Conservation (phyloP, 1,140 invertebrate genomes). For the Bombus pascuorum region DNA sequence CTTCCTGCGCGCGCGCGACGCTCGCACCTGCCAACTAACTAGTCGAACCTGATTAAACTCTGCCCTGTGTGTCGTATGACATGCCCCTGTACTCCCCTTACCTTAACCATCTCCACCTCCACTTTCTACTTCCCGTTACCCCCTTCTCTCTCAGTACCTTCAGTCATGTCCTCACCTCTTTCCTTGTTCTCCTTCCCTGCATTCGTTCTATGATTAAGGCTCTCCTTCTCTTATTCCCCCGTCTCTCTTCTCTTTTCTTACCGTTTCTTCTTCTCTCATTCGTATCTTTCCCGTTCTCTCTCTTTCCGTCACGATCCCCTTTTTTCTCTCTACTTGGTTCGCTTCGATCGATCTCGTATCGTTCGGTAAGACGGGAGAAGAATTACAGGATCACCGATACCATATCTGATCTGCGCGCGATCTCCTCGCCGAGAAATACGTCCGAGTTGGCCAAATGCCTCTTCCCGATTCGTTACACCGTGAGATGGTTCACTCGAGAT, state of each 20-base stretch:
- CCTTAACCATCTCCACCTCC: slow-evolving; percentile 53
- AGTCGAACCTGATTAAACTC: slow-evolving; percentile 82
- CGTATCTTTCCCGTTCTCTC: slow-evolving; percentile 11
- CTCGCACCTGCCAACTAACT: slow-evolving; percentile 81
- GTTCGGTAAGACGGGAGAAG: slow-evolving; percentile 38
- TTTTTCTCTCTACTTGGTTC: slow-evolving; percentile 41
- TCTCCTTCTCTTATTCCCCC: slow-evolving; percentile 37
- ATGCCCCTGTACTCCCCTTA: slow-evolving; percentile 30
- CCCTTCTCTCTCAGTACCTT: slow-evolving; percentile 24
- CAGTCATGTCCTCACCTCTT: slow-evolving; percentile 31
- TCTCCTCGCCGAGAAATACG: slow-evolving; percentile 31
- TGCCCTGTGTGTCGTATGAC: slow-evolving; percentile 77
- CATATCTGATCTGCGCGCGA: slow-evolving; percentile 38
- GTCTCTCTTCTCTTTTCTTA: slow-evolving; percentile 20
- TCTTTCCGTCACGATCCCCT: slow-evolving; percentile 20
- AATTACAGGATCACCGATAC: slow-evolving; percentile 53
- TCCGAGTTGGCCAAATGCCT: slow-evolving; percentile 19
- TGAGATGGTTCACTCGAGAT: slow-evolving; percentile 33
- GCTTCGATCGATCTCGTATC: slow-evolving; percentile 43
- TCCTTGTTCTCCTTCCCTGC: slow-evolving; percentile 44
- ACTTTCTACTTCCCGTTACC: slow-evolving; percentile 43
- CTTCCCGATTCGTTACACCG: slow-evolving; percentile 28
- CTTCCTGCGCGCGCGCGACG: slow-evolving; percentile 60
- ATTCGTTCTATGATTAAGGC: slow-evolving; percentile 16
- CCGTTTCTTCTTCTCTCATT: neutral